phyloP scores from a whole-genome alignment of 2,797 vertebrate species.

The Cirrhinus molitorella region DNA sequence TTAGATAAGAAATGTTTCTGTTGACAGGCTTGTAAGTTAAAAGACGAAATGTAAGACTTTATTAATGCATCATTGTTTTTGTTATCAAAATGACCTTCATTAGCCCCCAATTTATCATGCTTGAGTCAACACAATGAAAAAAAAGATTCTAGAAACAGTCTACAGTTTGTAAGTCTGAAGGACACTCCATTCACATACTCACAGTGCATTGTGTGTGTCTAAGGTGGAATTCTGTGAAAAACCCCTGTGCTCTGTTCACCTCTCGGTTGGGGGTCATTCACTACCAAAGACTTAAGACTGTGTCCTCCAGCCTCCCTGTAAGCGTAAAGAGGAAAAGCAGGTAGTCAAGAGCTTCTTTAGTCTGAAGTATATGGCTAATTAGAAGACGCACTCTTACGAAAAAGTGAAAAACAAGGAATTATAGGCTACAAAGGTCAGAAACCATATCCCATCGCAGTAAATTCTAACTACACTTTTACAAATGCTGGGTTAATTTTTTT shows the following conservation, averaged over 20 bases:
- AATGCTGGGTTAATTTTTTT: no score
- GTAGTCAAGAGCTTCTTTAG: slow-evolving; percentile 76
- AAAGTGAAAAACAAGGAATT: slow-evolving; percentile 39
- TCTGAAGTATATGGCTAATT: slow-evolving; percentile 78
- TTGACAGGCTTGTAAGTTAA: slow-evolving; percentile 12
- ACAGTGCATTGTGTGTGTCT: slow-evolving; percentile 51
- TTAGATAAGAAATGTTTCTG: neutral
- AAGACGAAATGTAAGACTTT: neutral
- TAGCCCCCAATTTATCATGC: slow-evolving; percentile 48
- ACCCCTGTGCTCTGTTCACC: slow-evolving; percentile 63
- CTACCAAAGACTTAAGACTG: slow-evolving; percentile 70
- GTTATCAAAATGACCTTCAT: slow-evolving; percentile 41
- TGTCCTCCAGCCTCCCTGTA: slow-evolving; percentile 61
- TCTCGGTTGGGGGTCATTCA: slow-evolving; percentile 73
- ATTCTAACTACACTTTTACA: no score
- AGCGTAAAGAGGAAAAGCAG: slow-evolving; percentile 70
- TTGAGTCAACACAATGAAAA: slow-evolving; percentile 31
- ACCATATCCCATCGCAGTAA: neutral
- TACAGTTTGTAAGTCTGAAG: slow-evolving; percentile 60
- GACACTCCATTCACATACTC: slow-evolving; percentile 56
- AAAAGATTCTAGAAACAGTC: slow-evolving; percentile 48
- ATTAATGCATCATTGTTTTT: slow-evolving; percentile 35
- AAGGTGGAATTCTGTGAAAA: slow-evolving; percentile 64
- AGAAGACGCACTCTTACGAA: slow-evolving; percentile 69
- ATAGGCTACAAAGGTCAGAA: slow-evolving; percentile 4